A percentile compares a stretch with the other conserved stretches of the same genome.
Evolutionary conservation across 2,113 vertebrate genomes (phyloP).

Genomic region (Prietella phreatophila): DNA sequence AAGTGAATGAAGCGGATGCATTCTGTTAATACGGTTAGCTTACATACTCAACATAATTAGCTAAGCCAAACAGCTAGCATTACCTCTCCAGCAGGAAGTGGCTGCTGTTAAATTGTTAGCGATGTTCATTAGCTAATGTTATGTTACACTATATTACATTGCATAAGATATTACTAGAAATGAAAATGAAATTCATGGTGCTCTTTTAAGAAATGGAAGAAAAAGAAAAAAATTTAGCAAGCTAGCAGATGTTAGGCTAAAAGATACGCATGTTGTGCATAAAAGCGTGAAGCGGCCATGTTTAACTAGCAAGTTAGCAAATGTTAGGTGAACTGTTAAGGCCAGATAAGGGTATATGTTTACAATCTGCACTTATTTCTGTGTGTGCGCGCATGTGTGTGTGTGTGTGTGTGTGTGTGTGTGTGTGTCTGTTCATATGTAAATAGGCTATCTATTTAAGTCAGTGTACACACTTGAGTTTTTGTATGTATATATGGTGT

Average conservation of each 20-base stretch:
- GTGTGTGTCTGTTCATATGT: not conserved
- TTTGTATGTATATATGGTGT: conserved; percentile 20
- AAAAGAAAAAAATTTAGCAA: not conserved
- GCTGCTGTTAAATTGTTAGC: not conserved
- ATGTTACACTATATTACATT: not conserved
- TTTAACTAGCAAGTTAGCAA: not conserved
- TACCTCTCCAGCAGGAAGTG: not conserved
- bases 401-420: not conserved
- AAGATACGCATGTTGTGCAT: not conserved
- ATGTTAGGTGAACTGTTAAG: not conserved
- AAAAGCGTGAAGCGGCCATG: not conserved
- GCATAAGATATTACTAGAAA: not conserved
- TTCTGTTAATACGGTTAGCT: not conserved
- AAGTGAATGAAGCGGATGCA: not conserved
- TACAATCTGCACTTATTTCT: not conserved
- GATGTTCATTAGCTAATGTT: not conserved
- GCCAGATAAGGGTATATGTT: not conserved
- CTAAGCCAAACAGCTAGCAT: not conserved
- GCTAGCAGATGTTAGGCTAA: not conserved
- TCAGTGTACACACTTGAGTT: not conserved
- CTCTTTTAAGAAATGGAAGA: not conserved
- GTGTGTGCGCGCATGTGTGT: not conserved
- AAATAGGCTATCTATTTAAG: conserved; percentile 3
- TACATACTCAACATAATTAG: not conserved
- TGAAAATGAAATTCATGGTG: not conserved